Percentiles rank a stretch among this genome's conserved stretches.
phyloP scores from a whole-genome alignment of 1,140 invertebrate genomes.

The Drosophila tristis region DNA sequence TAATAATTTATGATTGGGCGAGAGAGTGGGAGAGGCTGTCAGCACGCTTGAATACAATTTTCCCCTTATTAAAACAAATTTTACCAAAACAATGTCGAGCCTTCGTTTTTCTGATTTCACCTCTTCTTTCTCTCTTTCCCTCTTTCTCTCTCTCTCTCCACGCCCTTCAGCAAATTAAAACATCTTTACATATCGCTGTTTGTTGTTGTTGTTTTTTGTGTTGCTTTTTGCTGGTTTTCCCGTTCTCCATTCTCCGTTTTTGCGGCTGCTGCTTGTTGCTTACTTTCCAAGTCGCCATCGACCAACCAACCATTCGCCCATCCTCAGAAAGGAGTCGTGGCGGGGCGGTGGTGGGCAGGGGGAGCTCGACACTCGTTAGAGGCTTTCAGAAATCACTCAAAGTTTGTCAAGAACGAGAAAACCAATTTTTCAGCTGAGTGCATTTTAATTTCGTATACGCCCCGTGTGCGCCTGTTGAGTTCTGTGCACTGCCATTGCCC shows the following conservation, averaged over 20 bases:
- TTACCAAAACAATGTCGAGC: conserved; percentile 45
- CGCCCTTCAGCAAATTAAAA: too few species aligned
- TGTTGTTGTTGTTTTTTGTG: not conserved
- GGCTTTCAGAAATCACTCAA: conserved; percentile 82
- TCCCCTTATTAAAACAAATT: conserved; percentile 60
- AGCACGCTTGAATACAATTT: conserved; percentile 70
- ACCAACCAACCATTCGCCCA: not conserved
- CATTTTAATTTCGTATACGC: conserved; percentile 82
- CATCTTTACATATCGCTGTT: too few species aligned
- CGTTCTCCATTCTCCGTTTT: conserved; percentile 2
- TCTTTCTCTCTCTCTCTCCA: too few species aligned
- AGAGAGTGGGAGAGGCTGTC: conserved; percentile 47
- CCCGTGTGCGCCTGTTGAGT: conserved; percentile 43
- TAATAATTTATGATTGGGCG: conserved; percentile 63
- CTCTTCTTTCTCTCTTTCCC: not conserved
- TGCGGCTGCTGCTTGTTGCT: conserved; percentile 45
- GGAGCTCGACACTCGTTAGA: conserved; percentile 54
- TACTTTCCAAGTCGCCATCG: conserved; percentile 22
- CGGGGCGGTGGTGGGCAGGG: too few species aligned
- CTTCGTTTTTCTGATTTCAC: not conserved
- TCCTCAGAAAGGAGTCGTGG: too few species aligned
- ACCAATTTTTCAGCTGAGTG: conserved; percentile 84
- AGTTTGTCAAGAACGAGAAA: conserved; percentile 82
- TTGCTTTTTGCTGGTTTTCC: too few species aligned
- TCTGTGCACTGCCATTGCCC: conserved; percentile 26